phyloP scores from a whole-genome alignment of 2,888 invertebrate genomes.

The Tipula lateralis region DNA sequence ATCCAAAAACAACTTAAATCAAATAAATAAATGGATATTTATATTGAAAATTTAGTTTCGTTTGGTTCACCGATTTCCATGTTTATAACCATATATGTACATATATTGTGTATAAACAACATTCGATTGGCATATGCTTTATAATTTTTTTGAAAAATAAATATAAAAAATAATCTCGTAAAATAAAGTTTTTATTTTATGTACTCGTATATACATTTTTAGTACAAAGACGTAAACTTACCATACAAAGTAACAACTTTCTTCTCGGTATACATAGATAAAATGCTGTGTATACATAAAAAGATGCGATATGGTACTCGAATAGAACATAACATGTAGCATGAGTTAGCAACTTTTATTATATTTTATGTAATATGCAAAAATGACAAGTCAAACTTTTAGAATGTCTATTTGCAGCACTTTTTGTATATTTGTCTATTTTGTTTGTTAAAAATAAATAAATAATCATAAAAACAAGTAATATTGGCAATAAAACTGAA shows the following conservation, averaged over 20 bases:
- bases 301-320: not conserved
- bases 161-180: not conserved
- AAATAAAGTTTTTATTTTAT: not conserved
- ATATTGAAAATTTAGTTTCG: not conserved
- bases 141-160: not conserved
- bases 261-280: not conserved
- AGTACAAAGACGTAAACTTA: not conserved
- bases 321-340: not conserved
- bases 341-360: conserved; percentile 1
- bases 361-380: not conserved
- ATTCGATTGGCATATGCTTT: not conserved
- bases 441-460: not conserved
- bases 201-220: not conserved
- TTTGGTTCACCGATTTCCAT: not conserved
- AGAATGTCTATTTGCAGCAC: not conserved
- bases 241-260: not conserved
- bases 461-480: not conserved
- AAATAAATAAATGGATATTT: not conserved
- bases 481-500: not conserved
- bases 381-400: not conserved
- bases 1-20: not conserved
- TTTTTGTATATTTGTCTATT: not conserved
- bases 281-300: not conserved
- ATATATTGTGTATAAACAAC: not conserved
- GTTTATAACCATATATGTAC: not conserved